Conservation (phyloP, 2,797 vertebrate genomes). For the Gallinago solitaria region DNA sequence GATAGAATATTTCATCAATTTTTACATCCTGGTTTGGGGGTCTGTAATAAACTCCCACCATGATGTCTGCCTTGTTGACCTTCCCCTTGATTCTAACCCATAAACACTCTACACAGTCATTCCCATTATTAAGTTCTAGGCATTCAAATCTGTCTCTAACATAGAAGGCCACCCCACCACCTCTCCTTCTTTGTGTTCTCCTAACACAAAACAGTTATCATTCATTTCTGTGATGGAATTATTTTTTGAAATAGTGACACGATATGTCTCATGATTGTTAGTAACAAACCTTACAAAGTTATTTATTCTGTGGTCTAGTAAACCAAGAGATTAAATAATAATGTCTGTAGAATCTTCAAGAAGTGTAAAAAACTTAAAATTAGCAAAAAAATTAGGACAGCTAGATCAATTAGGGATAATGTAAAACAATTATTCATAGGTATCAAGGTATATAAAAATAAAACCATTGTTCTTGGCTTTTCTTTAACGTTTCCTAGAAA, state of each 20-base stretch:
- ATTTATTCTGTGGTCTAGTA: not conserved
- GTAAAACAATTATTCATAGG: not conserved
- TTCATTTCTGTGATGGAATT: not conserved
- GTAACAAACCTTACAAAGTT: not conserved
- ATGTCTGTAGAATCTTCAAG: not conserved
- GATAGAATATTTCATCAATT: too few relatives aligned
- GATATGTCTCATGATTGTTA: not conserved
- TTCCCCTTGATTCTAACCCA: too few relatives aligned
- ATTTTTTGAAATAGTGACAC: not conserved
- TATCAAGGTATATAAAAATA: not conserved
- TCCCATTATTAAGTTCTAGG: too few relatives aligned
- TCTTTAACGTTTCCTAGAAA: not conserved
- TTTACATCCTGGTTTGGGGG: too few relatives aligned
- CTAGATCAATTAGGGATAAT: not conserved
- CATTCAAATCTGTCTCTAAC: too few relatives aligned
- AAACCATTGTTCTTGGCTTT: not conserved
- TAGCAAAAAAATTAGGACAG: not conserved
- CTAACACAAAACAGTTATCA: not conserved
- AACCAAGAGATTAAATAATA: not conserved
- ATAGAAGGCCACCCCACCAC: too few relatives aligned
- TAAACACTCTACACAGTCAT: too few relatives aligned
- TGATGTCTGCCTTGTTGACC: too few relatives aligned
- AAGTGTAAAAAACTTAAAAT: not conserved
- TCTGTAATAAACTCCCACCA: too few relatives aligned
- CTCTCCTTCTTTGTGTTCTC: too few relatives aligned